Evolutionary conservation across 2,888 invertebrate genomes (phyloP).

Genomic region (Acanthosoma haemorrhoidale): DNA sequence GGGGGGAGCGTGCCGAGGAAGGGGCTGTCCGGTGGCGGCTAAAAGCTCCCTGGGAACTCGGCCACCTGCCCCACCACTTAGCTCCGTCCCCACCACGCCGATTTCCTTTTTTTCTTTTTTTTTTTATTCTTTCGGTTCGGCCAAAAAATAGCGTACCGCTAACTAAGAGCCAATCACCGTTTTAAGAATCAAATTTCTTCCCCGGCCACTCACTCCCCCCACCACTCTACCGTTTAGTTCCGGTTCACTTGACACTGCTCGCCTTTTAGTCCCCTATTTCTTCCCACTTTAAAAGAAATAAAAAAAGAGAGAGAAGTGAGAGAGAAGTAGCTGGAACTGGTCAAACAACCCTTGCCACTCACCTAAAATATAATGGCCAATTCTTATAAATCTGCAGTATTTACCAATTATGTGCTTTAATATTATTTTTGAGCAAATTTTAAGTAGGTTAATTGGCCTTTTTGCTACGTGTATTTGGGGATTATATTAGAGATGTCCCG

Average conservation of each 20-base stretch:
- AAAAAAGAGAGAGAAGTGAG: too few relatives aligned
- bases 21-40: constrained; percentile 20
- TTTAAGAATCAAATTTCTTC: constrained; percentile 28
- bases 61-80: constrained; percentile 36
- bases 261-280: constrained; percentile 9
- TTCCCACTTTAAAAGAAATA: not conserved
- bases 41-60: constrained; percentile 37
- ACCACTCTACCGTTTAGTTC: constrained; percentile 11
- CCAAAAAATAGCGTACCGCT: constrained; percentile 28
- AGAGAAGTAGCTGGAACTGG: not conserved
- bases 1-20: not conserved
- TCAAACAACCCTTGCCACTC: not conserved
- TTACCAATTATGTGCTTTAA: too few relatives aligned
- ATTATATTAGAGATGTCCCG: too few relatives aligned
- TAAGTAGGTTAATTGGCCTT: too few relatives aligned
- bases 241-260: constrained; percentile 10
- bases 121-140: constrained; percentile 1
- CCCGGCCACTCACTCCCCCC: not conserved
- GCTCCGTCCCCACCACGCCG: constrained; percentile 4
- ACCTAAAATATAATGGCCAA: too few relatives aligned
- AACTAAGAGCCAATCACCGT: constrained; percentile 28
- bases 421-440: too few relatives aligned
- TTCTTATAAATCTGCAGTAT: too few relatives aligned
- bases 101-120: not conserved
- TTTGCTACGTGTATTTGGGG: too few relatives aligned